phyloP scores from a whole-genome alignment of 1,140 invertebrate species.

The Meteorus sp. region DNA sequence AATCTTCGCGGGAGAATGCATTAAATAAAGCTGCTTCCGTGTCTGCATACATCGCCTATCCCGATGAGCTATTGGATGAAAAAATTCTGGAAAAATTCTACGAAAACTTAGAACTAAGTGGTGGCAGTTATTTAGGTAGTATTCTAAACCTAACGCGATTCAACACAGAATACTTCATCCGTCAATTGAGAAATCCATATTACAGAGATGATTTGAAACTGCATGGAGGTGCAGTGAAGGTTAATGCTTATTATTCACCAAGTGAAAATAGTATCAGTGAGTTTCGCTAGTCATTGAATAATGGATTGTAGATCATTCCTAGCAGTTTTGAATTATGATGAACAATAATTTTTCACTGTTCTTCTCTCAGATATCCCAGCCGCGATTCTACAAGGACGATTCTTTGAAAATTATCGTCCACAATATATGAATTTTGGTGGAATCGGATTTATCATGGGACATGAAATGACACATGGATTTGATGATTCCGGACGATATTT shows the following conservation, averaged over 20 bases:
- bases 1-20: constrained; percentile 70
- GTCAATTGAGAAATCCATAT: too few relatives aligned
- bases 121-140: constrained; percentile 71
- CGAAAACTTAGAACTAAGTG: constrained; percentile 69
- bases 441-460: constrained; percentile 90
- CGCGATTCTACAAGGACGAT: constrained; percentile 85
- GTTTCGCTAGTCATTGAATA: too few relatives aligned
- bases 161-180: too few relatives aligned
- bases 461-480: constrained; percentile 92
- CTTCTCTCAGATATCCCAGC: constrained; percentile 82
- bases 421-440: constrained; percentile 90
- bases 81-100: constrained; percentile 77
- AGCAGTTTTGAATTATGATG: too few relatives aligned
- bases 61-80: constrained; percentile 77
- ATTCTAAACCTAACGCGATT: constrained; percentile 75
- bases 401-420: constrained; percentile 81
- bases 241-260: too few relatives aligned
- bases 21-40: constrained; percentile 74
- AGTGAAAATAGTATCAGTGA: too few relatives aligned
- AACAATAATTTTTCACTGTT: constrained; percentile 60
- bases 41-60: constrained; percentile 79
- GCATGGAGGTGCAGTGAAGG: too few relatives aligned
- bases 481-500: constrained; percentile 91
- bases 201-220: constrained; percentile 83
- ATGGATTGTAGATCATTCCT: too few relatives aligned